Base-by-base conservation (phyloP, 2,113 vertebrate species). In the Nibea coibor region DNA sequence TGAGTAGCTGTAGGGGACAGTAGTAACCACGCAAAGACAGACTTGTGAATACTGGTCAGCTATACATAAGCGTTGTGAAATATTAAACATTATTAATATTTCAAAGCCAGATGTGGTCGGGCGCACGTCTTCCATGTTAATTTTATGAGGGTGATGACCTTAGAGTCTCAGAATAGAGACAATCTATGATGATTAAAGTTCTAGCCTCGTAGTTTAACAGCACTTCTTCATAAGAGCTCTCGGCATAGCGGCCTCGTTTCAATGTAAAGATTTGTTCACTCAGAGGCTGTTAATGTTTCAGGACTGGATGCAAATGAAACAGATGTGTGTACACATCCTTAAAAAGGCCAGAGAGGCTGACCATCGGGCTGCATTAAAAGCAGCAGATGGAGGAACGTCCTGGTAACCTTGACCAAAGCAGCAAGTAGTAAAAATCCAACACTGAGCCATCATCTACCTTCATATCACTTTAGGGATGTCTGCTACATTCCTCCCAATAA, bases 71-170 rank as follows among this genome's bases (percentile, higher is more conserved):
- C 59, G 71, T 15, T 50, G 42, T 68, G 26, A 88, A 78, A 78
- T 73, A 83, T 83, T 80, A 14, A 81, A 22, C 31, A 70, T 45
- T 43, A 51, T 80, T 14, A 65, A 87, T 84, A 82, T 80, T 86
- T 69, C 4, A 81, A 43, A 72, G 22, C 10, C 43, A 72, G 43
- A 58, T 69, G 35, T 42, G 45, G 54, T 31, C 75, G 39, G 24
- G 24, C 2, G 8, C 42, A 61, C 39, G 79, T 71, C 19, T 53
- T 65, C 20, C 45, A 70, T 73, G 43, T 75, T 59, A 15, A 84
- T 73, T 78, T 73, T 62, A 75, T 75, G 57, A 76, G 43, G 16
- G 45, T 15, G 35, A 69, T 51, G 22, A 50, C 50, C 9, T 47
- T 19, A 10, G 24, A 58, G 31, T 51, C 48, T 73, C 22, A 70